Conservation (phyloP, 2,888 invertebrate genomes). For the Caenorhabditis sp. region DNA sequence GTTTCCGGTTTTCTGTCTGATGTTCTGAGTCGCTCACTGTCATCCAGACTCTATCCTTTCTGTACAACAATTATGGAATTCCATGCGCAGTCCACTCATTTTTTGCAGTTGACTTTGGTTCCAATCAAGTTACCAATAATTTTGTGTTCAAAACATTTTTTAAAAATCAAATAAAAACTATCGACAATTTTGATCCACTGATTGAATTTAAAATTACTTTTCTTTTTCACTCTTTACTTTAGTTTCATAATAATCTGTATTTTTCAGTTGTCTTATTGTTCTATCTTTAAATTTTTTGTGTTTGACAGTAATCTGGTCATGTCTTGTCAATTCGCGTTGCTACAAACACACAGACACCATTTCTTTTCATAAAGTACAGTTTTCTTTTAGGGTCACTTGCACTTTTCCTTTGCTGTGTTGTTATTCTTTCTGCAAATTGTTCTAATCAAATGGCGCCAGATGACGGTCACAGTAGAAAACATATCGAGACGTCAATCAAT, state of each 20-base stretch:
- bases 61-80: constrained; percentile 55
- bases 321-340: too few species aligned
- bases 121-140: constrained; percentile 20
- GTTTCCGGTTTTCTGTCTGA: constrained; percentile 58
- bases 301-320: too few species aligned
- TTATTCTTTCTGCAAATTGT: constrained; percentile 26
- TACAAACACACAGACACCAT: too few species aligned
- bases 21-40: constrained; percentile 39
- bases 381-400: constrained; percentile 2
- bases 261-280: background rate
- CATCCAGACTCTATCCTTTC: constrained; percentile 50
- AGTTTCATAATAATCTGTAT: background rate
- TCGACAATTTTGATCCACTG: too few species aligned
- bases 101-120: constrained; percentile 47
- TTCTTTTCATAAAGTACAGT: constrained; percentile 6
- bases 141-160: too few species aligned
- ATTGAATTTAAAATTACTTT: too few species aligned
- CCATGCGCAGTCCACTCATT: constrained; percentile 37
- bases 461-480: constrained; percentile 5
- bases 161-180: too few species aligned
- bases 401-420: constrained; percentile 28
- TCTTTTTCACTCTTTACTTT: too few species aligned
- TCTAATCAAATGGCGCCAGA: constrained; percentile 32
- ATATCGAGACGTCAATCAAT: constrained; percentile 36
- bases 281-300: too few species aligned